These are phyloP conservation scores for Carpatolechia fugitivella DNA, from an alignment of 2,888 invertebrate species.

Conservation along the genomic window DNA sequence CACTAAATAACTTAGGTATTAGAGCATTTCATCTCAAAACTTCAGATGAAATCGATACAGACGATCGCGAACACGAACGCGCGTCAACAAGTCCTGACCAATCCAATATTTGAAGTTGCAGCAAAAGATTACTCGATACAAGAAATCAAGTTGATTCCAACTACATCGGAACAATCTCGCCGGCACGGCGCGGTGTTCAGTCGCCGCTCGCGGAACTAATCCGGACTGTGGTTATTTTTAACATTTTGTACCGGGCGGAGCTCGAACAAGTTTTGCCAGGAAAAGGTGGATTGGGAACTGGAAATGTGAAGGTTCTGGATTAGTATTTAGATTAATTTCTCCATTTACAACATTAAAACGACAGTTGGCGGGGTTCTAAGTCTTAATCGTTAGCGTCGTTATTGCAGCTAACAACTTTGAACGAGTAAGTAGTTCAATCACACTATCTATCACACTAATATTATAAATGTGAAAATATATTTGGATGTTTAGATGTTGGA, in stretches of 20 bases:
- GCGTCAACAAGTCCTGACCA: conserved; percentile 7
- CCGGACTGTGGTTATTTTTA: conserved; percentile 18
- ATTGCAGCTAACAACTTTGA: too few species aligned
- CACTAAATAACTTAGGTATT: too few species aligned
- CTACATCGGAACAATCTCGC: conserved; percentile 14
- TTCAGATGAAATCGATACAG: background rate
- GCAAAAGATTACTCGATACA: conserved; percentile 12
- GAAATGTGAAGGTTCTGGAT: background rate
- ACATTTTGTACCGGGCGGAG: conserved; percentile 15
- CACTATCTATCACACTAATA: too few species aligned
- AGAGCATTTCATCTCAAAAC: background rate
- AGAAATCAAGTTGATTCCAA: conserved; percentile 14
- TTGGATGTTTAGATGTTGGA: too few species aligned
- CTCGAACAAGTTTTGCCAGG: conserved; percentile 1
- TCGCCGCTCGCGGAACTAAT: conserved; percentile 17
- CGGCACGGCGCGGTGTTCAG: conserved; percentile 10
- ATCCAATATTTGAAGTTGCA: conserved; percentile 10
- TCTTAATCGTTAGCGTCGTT: too few species aligned
- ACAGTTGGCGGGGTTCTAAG: too few species aligned
- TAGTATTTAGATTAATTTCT: background rate
- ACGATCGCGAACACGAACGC: conserved; percentile 2
- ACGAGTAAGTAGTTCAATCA: too few species aligned
- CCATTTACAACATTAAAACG: background rate
- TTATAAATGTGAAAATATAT: too few species aligned
- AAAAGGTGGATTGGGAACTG: background rate